Conservation (phyloP, 2,113 vertebrate genomes). For the Crotalus helleri region DNA sequence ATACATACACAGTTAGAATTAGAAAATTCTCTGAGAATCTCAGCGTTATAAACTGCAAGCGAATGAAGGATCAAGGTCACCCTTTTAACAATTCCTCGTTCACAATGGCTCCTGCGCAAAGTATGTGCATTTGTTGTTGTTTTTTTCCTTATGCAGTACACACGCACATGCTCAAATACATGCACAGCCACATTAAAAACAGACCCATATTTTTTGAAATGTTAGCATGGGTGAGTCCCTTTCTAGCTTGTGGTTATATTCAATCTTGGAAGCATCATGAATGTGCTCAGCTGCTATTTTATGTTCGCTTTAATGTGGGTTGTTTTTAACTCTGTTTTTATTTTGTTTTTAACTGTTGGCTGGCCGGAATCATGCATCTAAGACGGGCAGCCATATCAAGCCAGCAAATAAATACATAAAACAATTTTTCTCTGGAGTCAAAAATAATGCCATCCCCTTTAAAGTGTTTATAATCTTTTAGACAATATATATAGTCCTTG, state of each 20-base stretch:
- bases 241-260: background rate
- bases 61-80: background rate
- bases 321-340: background rate
- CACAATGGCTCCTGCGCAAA: background rate
- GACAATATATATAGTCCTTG: too few relatives aligned
- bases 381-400: background rate
- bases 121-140: background rate
- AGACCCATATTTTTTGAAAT: background rate
- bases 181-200: background rate
- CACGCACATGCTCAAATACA: background rate
- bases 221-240: background rate
- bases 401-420: background rate
- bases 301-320: background rate
- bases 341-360: background rate
- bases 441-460: background rate
- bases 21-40: background rate
- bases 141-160: background rate
- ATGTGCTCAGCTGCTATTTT: background rate
- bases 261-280: background rate
- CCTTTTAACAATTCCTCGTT: background rate
- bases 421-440: background rate
- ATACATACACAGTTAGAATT: background rate
- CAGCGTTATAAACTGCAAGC: background rate
- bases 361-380: background rate
- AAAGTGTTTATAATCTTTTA: background rate